Percentiles rank a stretch among this genome's conserved stretches.
Conservation (phyloP, 2,113 vertebrate species). For the Sterrhoptilus dennistouni region DNA sequence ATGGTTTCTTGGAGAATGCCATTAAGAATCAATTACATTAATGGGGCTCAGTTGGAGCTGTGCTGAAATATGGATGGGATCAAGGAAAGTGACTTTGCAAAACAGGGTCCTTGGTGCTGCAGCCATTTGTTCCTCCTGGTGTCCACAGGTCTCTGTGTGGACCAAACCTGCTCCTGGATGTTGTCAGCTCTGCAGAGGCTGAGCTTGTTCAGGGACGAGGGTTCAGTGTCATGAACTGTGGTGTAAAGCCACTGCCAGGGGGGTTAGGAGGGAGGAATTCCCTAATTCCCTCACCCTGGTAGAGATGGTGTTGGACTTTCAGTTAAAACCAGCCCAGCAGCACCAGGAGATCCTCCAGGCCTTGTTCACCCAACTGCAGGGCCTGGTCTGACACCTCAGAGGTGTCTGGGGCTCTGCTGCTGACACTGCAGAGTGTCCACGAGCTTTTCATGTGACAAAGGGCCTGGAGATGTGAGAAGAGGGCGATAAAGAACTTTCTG, state of each 20-base stretch:
- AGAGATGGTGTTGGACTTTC: not conserved
- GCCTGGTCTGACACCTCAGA: not conserved
- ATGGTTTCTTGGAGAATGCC: slow-evolving; percentile 15
- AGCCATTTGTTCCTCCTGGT: not conserved
- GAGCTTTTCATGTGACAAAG: not conserved
- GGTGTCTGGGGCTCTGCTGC: not conserved
- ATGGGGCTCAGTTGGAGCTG: slow-evolving; percentile 54
- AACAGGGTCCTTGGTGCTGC: not conserved
- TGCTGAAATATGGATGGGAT: slow-evolving; percentile 28
- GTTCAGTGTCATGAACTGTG: too few species aligned
- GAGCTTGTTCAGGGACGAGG: not conserved
- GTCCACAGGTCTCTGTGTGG: not conserved
- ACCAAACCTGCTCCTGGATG: not conserved
- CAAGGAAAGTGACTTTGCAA: slow-evolving; percentile 48
- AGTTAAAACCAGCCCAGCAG: not conserved
- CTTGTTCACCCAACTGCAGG: not conserved
- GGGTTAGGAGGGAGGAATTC: not conserved
- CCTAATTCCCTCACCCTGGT: not conserved
- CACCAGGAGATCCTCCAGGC: not conserved
- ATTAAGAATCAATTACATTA: slow-evolving; percentile 70
- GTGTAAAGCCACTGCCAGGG: not conserved
- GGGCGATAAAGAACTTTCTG: not conserved
- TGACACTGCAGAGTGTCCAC: not conserved
- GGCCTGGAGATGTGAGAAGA: not conserved
- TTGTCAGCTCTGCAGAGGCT: not conserved